phyloP scores from a whole-genome alignment of 1,140 invertebrate species.

The Sarcophaga bullata region DNA sequence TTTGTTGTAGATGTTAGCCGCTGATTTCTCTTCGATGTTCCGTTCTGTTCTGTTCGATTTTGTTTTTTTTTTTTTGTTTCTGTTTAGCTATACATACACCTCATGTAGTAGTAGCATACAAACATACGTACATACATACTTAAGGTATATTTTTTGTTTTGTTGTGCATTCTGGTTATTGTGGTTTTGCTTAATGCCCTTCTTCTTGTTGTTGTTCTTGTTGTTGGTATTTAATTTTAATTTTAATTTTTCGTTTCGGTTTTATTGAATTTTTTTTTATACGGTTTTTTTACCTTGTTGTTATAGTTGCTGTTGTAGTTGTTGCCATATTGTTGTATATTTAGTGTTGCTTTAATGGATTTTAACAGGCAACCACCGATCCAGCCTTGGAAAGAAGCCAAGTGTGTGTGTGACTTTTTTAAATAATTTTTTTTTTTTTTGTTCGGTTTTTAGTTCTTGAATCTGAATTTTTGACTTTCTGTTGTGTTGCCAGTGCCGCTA shows the following conservation, averaged over 20 bases:
- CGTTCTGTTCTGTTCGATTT: background rate
- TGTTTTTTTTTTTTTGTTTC: background rate
- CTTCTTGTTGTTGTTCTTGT: no score
- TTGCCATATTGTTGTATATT: background rate
- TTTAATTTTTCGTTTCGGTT: slow-evolving; percentile 26
- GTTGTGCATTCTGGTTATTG: slow-evolving; percentile 16
- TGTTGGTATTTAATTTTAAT: slow-evolving; percentile 27
- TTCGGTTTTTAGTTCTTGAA: no score
- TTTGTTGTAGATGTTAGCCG: slow-evolving; percentile 28
- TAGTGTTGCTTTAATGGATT: slow-evolving; percentile 31
- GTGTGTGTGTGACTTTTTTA: slow-evolving; percentile 14
- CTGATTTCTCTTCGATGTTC: background rate
- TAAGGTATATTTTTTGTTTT: background rate
- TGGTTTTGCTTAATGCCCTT: slow-evolving; percentile 19
- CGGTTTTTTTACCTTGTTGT: no score
- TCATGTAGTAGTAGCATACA: no score
- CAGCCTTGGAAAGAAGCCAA: background rate
- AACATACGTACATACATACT: background rate
- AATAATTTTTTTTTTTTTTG: no score
- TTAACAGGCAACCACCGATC: background rate
- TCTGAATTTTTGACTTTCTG: no score
- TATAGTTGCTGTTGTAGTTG: no score
- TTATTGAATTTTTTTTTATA: slow-evolving; percentile 22
- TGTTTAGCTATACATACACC: background rate
- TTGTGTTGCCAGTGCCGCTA: background rate